Percentiles rank a stretch among this genome's conserved stretches.
phyloP scores from a whole-genome alignment of 2,797 vertebrate species.

The Fistularia commersonii region DNA sequence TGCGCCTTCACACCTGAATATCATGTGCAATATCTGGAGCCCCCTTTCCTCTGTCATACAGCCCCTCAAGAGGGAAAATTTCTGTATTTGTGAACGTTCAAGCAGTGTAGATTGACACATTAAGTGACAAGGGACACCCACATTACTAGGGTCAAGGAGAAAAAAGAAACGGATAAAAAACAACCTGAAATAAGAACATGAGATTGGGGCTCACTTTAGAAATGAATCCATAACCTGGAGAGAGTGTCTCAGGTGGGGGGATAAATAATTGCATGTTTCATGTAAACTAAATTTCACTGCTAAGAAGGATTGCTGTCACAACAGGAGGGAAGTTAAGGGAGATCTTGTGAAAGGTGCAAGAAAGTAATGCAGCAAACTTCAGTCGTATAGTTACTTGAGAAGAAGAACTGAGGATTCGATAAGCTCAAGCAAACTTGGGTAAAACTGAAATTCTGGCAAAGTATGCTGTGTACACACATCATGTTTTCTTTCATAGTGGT shows the following conservation, averaged over 20 bases:
- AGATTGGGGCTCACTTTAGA: background rate
- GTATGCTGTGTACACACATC: no score
- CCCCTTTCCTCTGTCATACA: no score
- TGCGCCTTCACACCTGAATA: constrained; percentile 17
- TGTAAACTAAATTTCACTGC: constrained; percentile 37
- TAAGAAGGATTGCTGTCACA: constrained; percentile 29
- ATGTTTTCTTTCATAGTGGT: no score
- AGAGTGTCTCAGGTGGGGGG: constrained; percentile 7
- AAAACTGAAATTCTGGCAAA: no score
- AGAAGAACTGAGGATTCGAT: no score
- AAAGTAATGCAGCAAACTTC: no score
- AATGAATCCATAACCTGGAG: no score
- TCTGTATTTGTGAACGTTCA: background rate
- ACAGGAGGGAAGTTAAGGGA: constrained; percentile 19
- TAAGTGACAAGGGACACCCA: no score
- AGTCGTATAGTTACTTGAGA: no score
- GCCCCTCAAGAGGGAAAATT: background rate
- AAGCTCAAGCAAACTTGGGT: no score
- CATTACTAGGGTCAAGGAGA: no score
- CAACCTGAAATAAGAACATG: background rate
- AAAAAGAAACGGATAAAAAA: no score
- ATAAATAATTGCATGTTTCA: constrained; percentile 37
- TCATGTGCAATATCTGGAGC: background rate
- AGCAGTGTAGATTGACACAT: background rate
- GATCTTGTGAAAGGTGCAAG: constrained; percentile 13